Conservation (phyloP, 2,113 vertebrate genomes). For the Phalacrocorax aristotelis region DNA sequence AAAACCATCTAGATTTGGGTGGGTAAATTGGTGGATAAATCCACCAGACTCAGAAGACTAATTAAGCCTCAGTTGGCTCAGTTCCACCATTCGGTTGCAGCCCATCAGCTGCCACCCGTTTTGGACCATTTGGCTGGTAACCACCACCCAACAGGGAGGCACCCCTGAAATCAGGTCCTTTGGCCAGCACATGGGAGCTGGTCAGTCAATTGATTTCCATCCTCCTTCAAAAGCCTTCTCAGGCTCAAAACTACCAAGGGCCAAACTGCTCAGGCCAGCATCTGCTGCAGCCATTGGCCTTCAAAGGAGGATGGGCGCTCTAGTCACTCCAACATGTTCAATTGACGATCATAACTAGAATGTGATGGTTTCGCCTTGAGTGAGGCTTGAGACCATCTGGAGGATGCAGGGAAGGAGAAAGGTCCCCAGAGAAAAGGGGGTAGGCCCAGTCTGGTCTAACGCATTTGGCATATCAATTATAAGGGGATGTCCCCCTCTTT, state of each 20-base stretch:
- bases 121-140: neutral
- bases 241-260: neutral
- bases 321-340: neutral
- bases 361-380: neutral
- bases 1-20: neutral
- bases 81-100: neutral
- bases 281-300: neutral
- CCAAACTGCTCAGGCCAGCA: neutral
- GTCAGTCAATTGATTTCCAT: neutral
- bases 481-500: neutral
- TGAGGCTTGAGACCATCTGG: neutral
- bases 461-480: neutral
- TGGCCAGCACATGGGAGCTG: neutral
- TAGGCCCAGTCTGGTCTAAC: neutral
- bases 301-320: neutral
- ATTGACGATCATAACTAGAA: neutral
- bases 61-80: neutral
- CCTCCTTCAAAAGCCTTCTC: neutral
- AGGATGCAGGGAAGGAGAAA: neutral
- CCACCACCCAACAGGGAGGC: neutral
- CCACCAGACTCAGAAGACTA: neutral
- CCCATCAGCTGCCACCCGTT: neutral
- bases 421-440: neutral
- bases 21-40: neutral
- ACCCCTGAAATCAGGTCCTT: neutral